Evolutionary conservation across 2,888 invertebrate genomes (phyloP), one percentile per base, ranked within the genome.

Genomic region (Colostygia pectinataria): DNA sequence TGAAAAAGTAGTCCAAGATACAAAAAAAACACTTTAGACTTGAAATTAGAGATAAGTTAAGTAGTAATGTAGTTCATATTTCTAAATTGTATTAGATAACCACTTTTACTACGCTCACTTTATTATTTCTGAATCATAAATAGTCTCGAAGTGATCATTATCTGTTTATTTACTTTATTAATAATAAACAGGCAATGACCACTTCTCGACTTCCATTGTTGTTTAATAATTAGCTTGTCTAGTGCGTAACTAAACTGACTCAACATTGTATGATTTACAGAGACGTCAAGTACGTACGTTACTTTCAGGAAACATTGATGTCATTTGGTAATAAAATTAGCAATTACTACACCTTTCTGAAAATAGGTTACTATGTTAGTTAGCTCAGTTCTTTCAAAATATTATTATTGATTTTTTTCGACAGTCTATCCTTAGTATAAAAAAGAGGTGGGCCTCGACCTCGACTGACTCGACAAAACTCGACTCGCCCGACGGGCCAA

Each of bases 1-100:
- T 46, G 38, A 44, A 20, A 40, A 45, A 33, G 39, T 14, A 27
- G 18, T 13, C 34, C 28, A 29, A 3, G 2, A 40, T n/a, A n/a
- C n/a, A 31, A 31, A 14, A 13, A 25, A 45, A 45, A 45, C 41
- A 51, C 14, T 31, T 12, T 4, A 2, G 7, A 4, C 8, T 31
- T 4, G 12, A 29, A 13, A 31, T 13, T 14, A 7, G n/a, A 14
- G n/a, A n/a, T n/a, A n/a, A n/a, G n/a, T n/a, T n/a, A n/a, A n/a
- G n/a, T n/a, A n/a, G n/a, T n/a, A n/a, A n/a, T n/a, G n/a, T n/a
- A n/a, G n/a, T n/a, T n/a, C n/a, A n/a, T n/a, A n/a, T n/a, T n/a
- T n/a, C n/a, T n/a, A n/a, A n/a, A n/a, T n/a, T n/a, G n/a, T n/a
- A n/a, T n/a, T n/a, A n/a, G n/a, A n/a, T n/a, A n/a, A n/a, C n/a